Conservation (phyloP, 2,888 invertebrate genomes). For the Cerastoderma edule region DNA sequence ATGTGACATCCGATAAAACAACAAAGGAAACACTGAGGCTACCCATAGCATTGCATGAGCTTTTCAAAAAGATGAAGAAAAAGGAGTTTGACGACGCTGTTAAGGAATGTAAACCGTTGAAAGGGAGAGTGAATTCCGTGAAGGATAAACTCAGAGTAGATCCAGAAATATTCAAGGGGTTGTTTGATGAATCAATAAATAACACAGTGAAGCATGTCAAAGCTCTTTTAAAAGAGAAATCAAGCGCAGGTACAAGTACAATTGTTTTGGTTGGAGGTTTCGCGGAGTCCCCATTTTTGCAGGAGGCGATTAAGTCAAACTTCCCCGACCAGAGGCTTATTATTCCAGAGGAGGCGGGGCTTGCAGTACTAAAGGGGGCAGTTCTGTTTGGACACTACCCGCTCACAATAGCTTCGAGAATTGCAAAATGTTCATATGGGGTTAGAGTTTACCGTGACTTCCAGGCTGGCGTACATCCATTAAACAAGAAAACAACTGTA, state of each 20-base stretch:
- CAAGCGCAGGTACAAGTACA: conserved; percentile 47
- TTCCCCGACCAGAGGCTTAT: conserved; percentile 56
- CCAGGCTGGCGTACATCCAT: conserved; percentile 48
- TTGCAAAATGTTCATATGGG: conserved; percentile 64
- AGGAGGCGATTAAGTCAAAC: conserved; percentile 48
- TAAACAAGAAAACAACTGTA: conserved; percentile 45
- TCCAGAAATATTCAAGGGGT: conserved; percentile 44
- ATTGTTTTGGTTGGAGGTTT: conserved; percentile 67
- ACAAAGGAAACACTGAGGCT: conserved; percentile 58
- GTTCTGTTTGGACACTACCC: conserved; percentile 64
- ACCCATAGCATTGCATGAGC: conserved; percentile 43
- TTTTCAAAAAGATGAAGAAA: conserved; percentile 35
- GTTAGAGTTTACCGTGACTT: conserved; percentile 53
- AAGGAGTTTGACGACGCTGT: conserved; percentile 44
- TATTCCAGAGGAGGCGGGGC: conserved; percentile 64
- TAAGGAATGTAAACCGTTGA: conserved; percentile 28
- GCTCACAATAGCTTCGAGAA: conserved; percentile 52
- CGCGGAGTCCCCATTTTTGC: conserved; percentile 61
- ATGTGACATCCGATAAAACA: conserved; percentile 38
- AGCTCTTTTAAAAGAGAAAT: conserved; percentile 42
- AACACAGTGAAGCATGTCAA: conserved; percentile 56
- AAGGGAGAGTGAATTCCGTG: conserved; percentile 39
- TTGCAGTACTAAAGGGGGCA: conserved; percentile 69
- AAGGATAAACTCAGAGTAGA: conserved; percentile 57
- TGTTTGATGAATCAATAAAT: conserved; percentile 50